A percentile compares a stretch with the other conserved stretches of the same genome.
Evolutionary conservation across 2,888 invertebrate species (phyloP).

Genomic region (Lasius fuliginosus): DNA sequence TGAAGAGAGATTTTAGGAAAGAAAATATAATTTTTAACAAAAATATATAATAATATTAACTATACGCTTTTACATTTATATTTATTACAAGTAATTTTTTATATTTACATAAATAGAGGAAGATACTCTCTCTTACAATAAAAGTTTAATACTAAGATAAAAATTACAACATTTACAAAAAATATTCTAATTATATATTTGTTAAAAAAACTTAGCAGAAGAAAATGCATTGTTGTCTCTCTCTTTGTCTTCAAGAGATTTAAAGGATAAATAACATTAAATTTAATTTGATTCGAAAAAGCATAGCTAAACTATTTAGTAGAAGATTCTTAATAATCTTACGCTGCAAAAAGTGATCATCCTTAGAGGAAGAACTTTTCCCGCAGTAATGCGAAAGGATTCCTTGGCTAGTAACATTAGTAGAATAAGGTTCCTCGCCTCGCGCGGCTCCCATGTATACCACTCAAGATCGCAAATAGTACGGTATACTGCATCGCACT

Average conservation of each 20-base stretch:
- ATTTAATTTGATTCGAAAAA: no score
- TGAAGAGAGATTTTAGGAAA: not conserved
- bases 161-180: no score
- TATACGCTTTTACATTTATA: not conserved
- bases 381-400: constrained; percentile 63
- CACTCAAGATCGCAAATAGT: not conserved
- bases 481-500: constrained; percentile 11
- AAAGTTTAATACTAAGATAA: no score
- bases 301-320: not conserved
- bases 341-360: constrained; percentile 61
- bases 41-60: no score
- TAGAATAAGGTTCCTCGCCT: not conserved
- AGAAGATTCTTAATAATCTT: not conserved
- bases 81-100: not conserved
- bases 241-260: no score
- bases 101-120: no score
- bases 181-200: no score
- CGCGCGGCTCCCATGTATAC: not conserved
- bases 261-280: no score
- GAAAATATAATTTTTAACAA: no score
- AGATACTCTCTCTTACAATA: no score
- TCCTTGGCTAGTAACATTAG: not conserved
- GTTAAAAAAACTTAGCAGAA: no score
- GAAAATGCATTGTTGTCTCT: no score
- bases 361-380: constrained; percentile 62